phyloP scores from a whole-genome alignment of 2,113 vertebrate genomes.

The Platysteira castanea region DNA sequence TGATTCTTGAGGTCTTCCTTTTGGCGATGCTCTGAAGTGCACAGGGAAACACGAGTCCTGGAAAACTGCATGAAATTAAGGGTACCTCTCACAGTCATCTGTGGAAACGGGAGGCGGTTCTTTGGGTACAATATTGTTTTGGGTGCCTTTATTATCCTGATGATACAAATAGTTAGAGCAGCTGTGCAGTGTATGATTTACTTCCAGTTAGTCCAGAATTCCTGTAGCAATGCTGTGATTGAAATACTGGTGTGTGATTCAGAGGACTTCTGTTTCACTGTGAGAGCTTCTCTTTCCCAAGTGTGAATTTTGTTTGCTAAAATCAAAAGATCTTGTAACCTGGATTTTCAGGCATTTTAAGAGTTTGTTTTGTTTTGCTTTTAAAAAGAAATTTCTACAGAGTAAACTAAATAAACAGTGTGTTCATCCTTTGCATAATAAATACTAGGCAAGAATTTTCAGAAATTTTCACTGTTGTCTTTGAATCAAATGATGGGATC shows the following conservation, averaged over 20 bases:
- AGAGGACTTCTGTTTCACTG: not conserved
- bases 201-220: not conserved
- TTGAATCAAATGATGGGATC: not conserved
- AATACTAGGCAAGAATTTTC: not conserved
- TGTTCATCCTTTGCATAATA: not conserved
- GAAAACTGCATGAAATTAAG: not conserved
- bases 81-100: not conserved
- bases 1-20: not conserved
- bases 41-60: not conserved
- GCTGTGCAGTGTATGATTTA: not conserved
- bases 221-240: not conserved
- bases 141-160: not conserved
- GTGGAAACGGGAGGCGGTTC: not conserved
- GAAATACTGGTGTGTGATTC: not conserved
- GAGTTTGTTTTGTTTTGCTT: not conserved
- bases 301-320: not conserved
- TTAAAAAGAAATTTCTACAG: not conserved
- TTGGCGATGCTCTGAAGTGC: not conserved
- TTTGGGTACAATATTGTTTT: not conserved
- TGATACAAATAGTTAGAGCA: not conserved
- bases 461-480: not conserved
- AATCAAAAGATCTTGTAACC: not conserved
- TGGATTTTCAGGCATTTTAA: not conserved
- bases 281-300: not conserved
- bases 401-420: not conserved